A percentile compares a stretch with the other conserved stretches of the same genome.
Evolutionary conservation across 2,113 vertebrate species (phyloP).

Genomic region (Nothocercus julius): DNA sequence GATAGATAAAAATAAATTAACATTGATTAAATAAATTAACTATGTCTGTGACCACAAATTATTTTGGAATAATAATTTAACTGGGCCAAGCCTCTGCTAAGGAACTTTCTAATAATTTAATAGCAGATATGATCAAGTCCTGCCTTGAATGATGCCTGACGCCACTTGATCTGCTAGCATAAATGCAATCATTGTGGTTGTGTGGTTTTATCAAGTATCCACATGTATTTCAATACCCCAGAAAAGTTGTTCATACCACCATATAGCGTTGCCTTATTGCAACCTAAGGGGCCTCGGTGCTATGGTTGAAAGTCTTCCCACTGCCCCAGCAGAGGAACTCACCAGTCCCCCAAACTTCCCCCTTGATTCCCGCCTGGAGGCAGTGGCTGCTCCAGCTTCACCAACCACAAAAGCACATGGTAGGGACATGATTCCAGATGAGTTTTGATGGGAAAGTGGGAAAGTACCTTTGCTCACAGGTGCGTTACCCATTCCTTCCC

Average conservation of each 20-base stretch:
- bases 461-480: not conserved
- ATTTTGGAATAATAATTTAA: not conserved
- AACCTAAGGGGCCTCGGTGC: not conserved
- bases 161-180: not conserved
- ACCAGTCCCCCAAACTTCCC: too few species aligned
- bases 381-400: not conserved
- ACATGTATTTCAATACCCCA: not conserved
- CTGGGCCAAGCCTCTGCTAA: not conserved
- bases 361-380: not conserved
- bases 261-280: not conserved
- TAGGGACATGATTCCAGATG: not conserved
- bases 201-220: not conserved
- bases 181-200: not conserved
- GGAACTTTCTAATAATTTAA: not conserved
- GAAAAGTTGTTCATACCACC: not conserved
- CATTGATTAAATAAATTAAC: not conserved
- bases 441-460: not conserved
- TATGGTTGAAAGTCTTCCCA: not conserved
- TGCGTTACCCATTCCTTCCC: not conserved
- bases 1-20: not conserved
- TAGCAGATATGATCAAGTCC: not conserved
- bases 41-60: not conserved
- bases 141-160: not conserved
- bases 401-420: not conserved
- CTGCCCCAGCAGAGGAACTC: too few species aligned